These are phyloP conservation scores for Xenus cinereus DNA, from an alignment of 2,113 vertebrate genomes.

Conservation along the genomic window DNA sequence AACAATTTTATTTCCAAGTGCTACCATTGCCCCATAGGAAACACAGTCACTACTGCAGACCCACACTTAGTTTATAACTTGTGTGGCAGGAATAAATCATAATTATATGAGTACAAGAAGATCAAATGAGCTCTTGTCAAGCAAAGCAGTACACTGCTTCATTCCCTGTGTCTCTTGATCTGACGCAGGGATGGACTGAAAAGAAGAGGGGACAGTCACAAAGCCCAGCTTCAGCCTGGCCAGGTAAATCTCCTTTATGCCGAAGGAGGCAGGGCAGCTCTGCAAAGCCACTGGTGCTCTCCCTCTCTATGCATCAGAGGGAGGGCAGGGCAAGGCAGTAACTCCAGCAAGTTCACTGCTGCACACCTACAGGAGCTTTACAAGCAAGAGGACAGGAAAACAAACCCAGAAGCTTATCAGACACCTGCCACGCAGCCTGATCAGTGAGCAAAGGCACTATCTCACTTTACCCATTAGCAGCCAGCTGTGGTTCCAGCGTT, in stretches of 20 bases:
- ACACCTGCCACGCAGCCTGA: neutral
- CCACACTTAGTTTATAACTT: neutral
- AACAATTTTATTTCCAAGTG: neutral
- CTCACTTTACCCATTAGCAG: neutral
- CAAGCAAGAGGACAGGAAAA: neutral
- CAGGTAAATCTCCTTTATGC: neutral
- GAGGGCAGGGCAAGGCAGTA: neutral
- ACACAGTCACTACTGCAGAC: neutral
- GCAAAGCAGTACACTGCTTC: neutral
- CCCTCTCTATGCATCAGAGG: accelerated
- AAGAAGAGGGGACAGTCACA: neutral
- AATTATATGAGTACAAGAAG: neutral
- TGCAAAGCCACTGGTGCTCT: neutral
- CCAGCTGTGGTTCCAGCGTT: accelerated
- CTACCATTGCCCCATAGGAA: neutral
- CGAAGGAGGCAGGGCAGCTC: neutral
- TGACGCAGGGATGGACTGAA: neutral
- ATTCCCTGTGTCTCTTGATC: neutral
- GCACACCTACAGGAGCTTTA: neutral
- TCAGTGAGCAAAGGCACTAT: neutral
- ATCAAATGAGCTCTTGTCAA: neutral
- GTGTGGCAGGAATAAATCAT: neutral
- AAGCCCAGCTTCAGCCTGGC: neutral
- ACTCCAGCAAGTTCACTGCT: neutral
- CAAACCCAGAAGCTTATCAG: neutral